Conservation (phyloP, 2,113 vertebrate genomes). For the Trematocara unimaculatum region DNA sequence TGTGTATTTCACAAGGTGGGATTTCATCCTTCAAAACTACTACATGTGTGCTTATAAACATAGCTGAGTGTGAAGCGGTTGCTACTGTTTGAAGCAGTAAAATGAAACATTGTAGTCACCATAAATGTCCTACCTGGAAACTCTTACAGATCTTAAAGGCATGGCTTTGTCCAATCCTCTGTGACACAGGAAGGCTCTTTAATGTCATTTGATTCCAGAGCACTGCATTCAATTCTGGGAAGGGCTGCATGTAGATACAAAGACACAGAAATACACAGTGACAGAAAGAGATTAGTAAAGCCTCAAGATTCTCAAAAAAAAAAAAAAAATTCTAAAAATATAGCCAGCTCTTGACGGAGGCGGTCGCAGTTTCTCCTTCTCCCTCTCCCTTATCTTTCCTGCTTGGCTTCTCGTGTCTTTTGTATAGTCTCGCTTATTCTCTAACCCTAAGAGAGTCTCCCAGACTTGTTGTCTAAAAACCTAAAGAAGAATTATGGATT, state of each 20-base stretch:
- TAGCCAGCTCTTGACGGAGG: background rate
- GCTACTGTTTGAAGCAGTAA: background rate
- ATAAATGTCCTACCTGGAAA: conserved; percentile 78
- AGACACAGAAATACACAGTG: background rate
- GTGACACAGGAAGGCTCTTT: conserved; percentile 70
- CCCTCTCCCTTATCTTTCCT: background rate
- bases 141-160: conserved; percentile 92
- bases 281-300: background rate
- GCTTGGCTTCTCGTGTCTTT: background rate
- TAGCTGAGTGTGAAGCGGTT: background rate
- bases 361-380: background rate
- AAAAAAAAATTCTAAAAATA: background rate
- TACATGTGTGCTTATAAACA: background rate
- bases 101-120: background rate
- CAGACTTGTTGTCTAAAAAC: background rate
- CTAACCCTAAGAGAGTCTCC: background rate
- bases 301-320: background rate
- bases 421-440: background rate
- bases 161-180: conserved; percentile 72
- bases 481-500: background rate
- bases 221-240: conserved; percentile 71
- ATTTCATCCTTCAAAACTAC: background rate
- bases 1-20: background rate
- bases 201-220: conserved; percentile 81
- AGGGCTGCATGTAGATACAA: conserved; percentile 69